These are phyloP conservation scores for Tenebrosternarchus preto DNA, from an alignment of 2,113 vertebrate species.

Conservation along the genomic window DNA sequence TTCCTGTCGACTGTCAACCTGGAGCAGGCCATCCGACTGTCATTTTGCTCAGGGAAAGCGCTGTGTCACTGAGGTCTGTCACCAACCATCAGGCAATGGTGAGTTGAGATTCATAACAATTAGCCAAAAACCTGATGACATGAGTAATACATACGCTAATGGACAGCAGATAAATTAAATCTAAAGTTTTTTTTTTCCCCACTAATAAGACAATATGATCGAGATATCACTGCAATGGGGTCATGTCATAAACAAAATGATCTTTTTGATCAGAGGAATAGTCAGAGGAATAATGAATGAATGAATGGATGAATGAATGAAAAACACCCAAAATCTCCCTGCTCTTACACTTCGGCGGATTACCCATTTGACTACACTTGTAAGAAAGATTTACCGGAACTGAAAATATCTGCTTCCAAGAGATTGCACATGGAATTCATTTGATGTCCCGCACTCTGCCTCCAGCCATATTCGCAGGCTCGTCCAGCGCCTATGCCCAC, in stretches of 20 bases:
- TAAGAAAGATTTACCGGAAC: constrained; percentile 37
- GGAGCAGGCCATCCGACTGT: constrained; percentile 6
- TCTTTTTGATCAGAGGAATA: background rate
- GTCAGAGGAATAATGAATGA: background rate
- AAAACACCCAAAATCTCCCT: background rate
- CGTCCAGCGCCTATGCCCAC: constrained; percentile 33
- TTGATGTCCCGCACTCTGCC: constrained; percentile 43
- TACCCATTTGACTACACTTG: constrained; percentile 33
- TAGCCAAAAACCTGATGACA: background rate
- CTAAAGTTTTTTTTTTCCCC: no score
- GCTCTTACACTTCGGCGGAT: background rate
- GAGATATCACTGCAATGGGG: no score
- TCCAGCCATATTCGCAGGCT: constrained; percentile 24
- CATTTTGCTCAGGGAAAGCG: constrained; percentile 5
- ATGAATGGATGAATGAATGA: background rate
- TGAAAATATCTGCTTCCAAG: constrained; percentile 40
- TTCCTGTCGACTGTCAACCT: background rate
- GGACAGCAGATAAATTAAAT: background rate
- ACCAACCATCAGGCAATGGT: background rate
- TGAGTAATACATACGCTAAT: background rate
- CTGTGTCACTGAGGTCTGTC: background rate
- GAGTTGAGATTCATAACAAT: background rate
- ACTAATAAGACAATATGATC: no score
- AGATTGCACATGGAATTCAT: constrained; percentile 46
- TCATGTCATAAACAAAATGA: background rate